Conservation (phyloP, 2,888 invertebrate genomes). For the Cepaea hortensis region DNA sequence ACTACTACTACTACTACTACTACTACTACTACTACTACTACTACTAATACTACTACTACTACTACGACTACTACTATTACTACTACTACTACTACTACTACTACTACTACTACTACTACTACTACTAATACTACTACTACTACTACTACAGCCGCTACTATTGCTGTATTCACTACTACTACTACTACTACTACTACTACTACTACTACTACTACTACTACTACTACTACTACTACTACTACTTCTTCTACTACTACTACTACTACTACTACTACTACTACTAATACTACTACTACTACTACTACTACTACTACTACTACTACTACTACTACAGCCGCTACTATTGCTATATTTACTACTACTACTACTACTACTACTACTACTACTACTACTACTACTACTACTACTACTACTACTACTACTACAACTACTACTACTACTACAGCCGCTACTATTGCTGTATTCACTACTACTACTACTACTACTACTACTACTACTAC, state of each 20-base stretch:
- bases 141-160: no score
- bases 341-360: background rate
- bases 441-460: no score
- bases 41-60: constrained; percentile 8
- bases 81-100: constrained; percentile 27
- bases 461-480: constrained; percentile 21
- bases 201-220: constrained; percentile 11
- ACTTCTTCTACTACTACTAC: background rate
- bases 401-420: constrained; percentile 18
- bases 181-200: background rate
- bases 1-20: constrained; percentile 10
- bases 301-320: no score
- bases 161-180: no score
- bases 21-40: constrained; percentile 23
- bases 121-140: background rate
- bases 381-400: constrained; percentile 25
- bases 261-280: no score
- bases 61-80: constrained; percentile 3
- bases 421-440: constrained; percentile 1
- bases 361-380: background rate
- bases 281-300: no score
- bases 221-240: constrained; percentile 23
- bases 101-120: constrained; percentile 10
- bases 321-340: no score
- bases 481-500: constrained; percentile 27